Conservation (phyloP, 1,140 invertebrate species). For the Rhysida immarginata region DNA sequence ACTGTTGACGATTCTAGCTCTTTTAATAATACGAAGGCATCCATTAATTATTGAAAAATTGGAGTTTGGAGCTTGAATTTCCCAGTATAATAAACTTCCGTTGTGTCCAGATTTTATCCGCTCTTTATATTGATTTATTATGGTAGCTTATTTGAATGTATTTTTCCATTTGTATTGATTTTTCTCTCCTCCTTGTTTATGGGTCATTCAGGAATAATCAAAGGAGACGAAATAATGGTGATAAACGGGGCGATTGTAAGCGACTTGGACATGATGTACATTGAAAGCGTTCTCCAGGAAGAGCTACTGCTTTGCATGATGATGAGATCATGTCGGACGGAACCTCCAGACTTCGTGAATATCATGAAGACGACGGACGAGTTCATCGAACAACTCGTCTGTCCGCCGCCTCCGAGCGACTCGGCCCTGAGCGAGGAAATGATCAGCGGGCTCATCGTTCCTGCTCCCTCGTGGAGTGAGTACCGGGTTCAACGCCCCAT, state of each 20-base stretch:
- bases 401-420: slow-evolving; percentile 77
- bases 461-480: slow-evolving; percentile 70
- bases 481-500: not conserved
- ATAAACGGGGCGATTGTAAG: slow-evolving; percentile 95
- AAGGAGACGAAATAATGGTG: slow-evolving; percentile 95
- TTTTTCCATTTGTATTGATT: too few relatives aligned
- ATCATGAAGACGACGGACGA: slow-evolving; percentile 70
- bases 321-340: slow-evolving; percentile 88
- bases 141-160: too few relatives aligned
- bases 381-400: slow-evolving; percentile 88
- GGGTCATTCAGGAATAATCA: slow-evolving; percentile 93
- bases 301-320: slow-evolving; percentile 91
- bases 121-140: too few relatives aligned
- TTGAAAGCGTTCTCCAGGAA: slow-evolving; percentile 83
- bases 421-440: slow-evolving; percentile 86
- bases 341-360: slow-evolving; percentile 71
- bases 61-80: too few relatives aligned
- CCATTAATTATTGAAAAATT: too few relatives aligned
- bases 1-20: too few relatives aligned
- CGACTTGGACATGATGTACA: slow-evolving; percentile 98
- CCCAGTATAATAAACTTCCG: too few relatives aligned
- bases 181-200: too few relatives aligned
- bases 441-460: slow-evolving; percentile 88
- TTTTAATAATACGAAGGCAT: too few relatives aligned
- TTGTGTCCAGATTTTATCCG: too few relatives aligned